Evolutionary conservation across 2,888 invertebrate species (phyloP).

Genomic region (Mythimna vitellina): DNA sequence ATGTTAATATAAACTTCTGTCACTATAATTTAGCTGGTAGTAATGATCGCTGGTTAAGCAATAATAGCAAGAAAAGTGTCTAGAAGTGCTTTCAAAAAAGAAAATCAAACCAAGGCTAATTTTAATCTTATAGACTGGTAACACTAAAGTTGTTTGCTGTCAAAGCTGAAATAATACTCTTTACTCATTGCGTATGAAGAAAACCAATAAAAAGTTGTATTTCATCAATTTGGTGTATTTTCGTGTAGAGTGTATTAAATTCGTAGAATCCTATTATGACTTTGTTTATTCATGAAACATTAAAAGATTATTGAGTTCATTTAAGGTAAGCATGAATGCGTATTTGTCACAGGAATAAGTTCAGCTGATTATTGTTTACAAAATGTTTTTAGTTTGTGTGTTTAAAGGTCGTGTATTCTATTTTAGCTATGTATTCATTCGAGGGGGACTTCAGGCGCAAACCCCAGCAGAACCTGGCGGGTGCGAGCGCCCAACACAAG

Average conservation of each 20-base stretch:
- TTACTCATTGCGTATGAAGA: constrained; percentile 57
- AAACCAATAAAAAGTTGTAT: constrained; percentile 62
- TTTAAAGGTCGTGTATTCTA: constrained; percentile 30
- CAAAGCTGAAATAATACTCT: constrained; percentile 54
- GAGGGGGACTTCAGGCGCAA: constrained; percentile 97
- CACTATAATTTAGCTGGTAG: too few species aligned
- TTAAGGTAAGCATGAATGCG: constrained; percentile 57
- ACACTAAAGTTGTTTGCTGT: constrained; percentile 61
- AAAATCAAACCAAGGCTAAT: not conserved
- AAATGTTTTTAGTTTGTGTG: constrained; percentile 56
- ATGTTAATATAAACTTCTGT: too few species aligned
- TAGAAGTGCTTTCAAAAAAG: too few species aligned
- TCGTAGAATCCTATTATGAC: constrained; percentile 57
- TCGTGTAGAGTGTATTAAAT: constrained; percentile 50
- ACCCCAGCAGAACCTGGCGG: constrained; percentile 97
- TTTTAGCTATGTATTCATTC: constrained; percentile 93
- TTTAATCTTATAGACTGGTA: constrained; percentile 13
- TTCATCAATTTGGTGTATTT: constrained; percentile 55
- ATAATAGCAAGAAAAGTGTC: too few species aligned
- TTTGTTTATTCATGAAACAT: constrained; percentile 50
- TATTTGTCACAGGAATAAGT: constrained; percentile 59
- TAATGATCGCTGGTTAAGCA: too few species aligned
- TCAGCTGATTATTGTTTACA: constrained; percentile 84
- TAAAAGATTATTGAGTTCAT: constrained; percentile 50
- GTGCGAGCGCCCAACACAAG: constrained; percentile 94